These are phyloP conservation scores for Lysandra bellargus DNA, from an alignment of 2,888 invertebrate genomes.

Conservation along the genomic window DNA sequence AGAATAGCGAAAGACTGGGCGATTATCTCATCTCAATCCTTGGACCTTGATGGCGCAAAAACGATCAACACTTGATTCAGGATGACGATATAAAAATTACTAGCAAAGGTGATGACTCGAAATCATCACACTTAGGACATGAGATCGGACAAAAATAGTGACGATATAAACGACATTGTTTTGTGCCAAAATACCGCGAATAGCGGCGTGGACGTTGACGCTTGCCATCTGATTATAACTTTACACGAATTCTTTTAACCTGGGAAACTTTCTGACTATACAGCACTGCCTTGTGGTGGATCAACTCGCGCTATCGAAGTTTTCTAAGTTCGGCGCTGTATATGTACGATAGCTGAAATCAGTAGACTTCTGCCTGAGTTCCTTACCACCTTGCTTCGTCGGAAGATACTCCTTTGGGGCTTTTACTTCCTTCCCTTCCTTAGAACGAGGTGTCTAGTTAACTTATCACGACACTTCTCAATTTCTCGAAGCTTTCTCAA, in stretches of 20 bases:
- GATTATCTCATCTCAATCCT: no score
- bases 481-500: neutral
- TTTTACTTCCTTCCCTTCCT: neutral
- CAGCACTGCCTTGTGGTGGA: neutral
- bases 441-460: neutral
- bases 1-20: no score
- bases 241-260: neutral
- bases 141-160: constrained; percentile 70
- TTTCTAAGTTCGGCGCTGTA: no score
- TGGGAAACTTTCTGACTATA: neutral
- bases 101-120: constrained; percentile 5
- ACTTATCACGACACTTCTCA: neutral
- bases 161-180: constrained; percentile 69
- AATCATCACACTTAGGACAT: constrained; percentile 28
- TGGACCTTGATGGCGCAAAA: no score
- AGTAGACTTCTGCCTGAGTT: no score
- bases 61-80: neutral
- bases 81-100: neutral
- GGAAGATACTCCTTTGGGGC: neutral
- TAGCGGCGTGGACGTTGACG: constrained; percentile 70
- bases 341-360: no score
- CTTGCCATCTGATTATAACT: constrained; percentile 28
- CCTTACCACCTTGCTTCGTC: no score
- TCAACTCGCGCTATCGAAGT: no score
- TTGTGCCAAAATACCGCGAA: constrained; percentile 75